Percentiles rank a stretch among this genome's conserved stretches.
These are phyloP conservation scores for Microcebus murinus DNA, from an alignment of 2,113 vertebrate species.

Conservation along the genomic window DNA sequence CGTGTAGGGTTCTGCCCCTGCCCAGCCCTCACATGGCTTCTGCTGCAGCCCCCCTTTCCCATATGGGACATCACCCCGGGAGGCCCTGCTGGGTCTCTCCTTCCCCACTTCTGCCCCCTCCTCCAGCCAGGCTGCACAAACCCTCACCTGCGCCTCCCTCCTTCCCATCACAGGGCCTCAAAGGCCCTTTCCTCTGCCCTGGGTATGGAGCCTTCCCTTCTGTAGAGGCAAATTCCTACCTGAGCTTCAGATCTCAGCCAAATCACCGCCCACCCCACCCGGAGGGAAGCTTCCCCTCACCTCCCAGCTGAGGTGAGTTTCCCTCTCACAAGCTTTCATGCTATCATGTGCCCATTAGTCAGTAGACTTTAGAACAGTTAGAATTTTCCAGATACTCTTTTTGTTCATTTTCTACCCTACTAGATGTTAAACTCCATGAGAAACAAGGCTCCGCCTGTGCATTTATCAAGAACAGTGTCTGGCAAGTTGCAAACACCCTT, in stretches of 20 bases:
- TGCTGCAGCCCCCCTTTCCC: background rate
- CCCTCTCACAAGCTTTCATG: background rate
- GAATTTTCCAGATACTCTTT: background rate
- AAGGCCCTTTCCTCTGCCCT: background rate
- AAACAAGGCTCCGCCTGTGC: fast-evolving
- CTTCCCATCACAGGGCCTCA: background rate
- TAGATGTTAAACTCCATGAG: background rate
- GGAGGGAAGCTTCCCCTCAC: fast-evolving
- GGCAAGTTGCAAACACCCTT: too few species aligned
- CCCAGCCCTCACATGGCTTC: fast-evolving
- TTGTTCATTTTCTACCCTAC: background rate
- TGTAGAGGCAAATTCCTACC: too few species aligned
- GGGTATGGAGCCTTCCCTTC: background rate
- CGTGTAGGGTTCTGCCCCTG: background rate
- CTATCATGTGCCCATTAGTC: background rate
- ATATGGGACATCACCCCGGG: fast-evolving
- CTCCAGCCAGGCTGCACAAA: too few species aligned
- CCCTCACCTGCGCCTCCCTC: background rate
- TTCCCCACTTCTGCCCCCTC: too few species aligned
- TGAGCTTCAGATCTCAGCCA: background rate
- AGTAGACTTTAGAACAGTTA: background rate
- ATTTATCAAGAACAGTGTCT: background rate
- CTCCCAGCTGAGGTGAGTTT: background rate
- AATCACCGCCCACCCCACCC: background rate
- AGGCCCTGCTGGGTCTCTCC: fast-evolving